Evolutionary conservation across 2,888 invertebrate species (phyloP).

Genomic region (Mimas tiliae): DNA sequence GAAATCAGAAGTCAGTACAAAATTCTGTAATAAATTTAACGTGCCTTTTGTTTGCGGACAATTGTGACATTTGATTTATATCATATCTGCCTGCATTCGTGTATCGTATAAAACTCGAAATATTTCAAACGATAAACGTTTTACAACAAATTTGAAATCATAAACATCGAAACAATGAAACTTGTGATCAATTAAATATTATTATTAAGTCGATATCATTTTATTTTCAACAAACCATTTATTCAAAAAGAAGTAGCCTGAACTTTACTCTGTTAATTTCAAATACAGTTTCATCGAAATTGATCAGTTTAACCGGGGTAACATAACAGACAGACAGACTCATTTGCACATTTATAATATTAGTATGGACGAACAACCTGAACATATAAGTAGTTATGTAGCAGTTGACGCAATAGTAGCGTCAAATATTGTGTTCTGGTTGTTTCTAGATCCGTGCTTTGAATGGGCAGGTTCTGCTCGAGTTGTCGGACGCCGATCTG

Average conservation of each 20-base stretch:
- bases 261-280: no score
- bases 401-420: constrained; percentile 77
- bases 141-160: background rate
- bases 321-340: no score
- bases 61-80: background rate
- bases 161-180: background rate
- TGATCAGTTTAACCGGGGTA: no score
- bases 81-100: constrained; percentile 7
- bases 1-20: constrained; percentile 59
- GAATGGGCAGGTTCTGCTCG: constrained; percentile 93
- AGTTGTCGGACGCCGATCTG: constrained; percentile 95
- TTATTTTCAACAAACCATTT: no score
- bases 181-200: background rate
- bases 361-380: constrained; percentile 26
- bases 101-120: background rate
- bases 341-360: background rate
- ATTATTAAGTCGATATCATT: background rate
- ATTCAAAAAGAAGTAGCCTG: no score
- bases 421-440: constrained; percentile 85
- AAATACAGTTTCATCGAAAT: no score
- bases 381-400: constrained; percentile 41
- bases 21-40: constrained; percentile 60
- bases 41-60: constrained; percentile 49
- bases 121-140: background rate
- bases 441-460: constrained; percentile 88